A percentile compares a stretch with the other conserved stretches of the same genome.
These are phyloP conservation scores for Heliconius ismenius DNA, from an alignment of 2,888 invertebrate species.

Conservation along the genomic window DNA sequence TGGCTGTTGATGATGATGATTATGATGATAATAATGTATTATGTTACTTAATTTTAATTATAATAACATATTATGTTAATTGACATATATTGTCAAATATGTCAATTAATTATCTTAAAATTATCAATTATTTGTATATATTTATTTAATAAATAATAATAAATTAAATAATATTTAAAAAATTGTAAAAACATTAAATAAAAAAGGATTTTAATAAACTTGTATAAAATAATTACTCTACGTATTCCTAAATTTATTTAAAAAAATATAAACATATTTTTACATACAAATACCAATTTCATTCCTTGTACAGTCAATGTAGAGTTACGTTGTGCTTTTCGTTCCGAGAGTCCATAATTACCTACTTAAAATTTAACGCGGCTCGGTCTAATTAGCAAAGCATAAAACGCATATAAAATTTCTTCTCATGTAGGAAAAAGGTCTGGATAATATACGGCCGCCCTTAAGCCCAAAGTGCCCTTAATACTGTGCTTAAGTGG, in stretches of 20 bases:
- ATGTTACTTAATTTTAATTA: too few species aligned
- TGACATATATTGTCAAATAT: too few species aligned
- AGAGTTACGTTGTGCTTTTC: conserved; percentile 42
- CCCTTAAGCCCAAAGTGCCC: conserved; percentile 75
- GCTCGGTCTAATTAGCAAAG: conserved; percentile 47
- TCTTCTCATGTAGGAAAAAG: conserved; percentile 57
- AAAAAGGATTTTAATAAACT: background rate
- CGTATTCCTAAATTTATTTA: background rate
- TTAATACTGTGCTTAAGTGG: conserved; percentile 80
- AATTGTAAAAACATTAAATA: background rate
- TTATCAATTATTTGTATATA: too few species aligned
- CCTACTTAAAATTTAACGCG: conserved; percentile 47
- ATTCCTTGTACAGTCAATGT: conserved; percentile 8
- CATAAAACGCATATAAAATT: conserved; percentile 56
- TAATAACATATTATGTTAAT: too few species aligned
- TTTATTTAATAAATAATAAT: too few species aligned
- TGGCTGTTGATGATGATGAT: too few species aligned
- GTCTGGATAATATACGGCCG: conserved; percentile 72
- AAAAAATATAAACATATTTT: background rate
- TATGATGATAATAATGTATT: too few species aligned
- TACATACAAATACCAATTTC: conserved; percentile 7
- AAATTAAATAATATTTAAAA: background rate
- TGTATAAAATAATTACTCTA: background rate
- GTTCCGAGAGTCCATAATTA: conserved; percentile 43
- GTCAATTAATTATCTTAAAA: too few species aligned